Base-by-base conservation (phyloP, 2,113 vertebrate species). In the Balaenoptera acutorostrata region DNA sequence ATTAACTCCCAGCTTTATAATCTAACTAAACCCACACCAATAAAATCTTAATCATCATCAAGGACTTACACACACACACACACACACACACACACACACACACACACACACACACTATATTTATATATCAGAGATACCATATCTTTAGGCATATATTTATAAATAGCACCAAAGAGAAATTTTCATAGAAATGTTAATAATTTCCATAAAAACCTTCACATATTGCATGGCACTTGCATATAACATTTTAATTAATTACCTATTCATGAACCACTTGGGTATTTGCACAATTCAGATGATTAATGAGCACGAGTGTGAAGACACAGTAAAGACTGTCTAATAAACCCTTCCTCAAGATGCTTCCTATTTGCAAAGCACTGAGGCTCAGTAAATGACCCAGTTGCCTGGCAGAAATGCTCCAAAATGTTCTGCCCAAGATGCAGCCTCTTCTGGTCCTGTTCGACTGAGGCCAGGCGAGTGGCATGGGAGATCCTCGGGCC, bases 231-330 rank as follows among this genome's bases (percentile, higher is more conserved):
- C 87, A 96, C 83, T 69, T 83, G 89, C 86, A 81, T 93, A 93
- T 72, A 97, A 92, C 71, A 74, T 86, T 95, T 96, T 95, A 93
- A 97, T 97, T 98, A 97, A 97, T 97, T 90, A 97, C 61, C 87
- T 95, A 90, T 93, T 96, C 92, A 88, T 59, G 88, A 93, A 97
- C 96, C 90, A 97, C 96, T 96, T 88, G 93, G 81, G 93, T 81
- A 72, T 92, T 94, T 96, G 90, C 87, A 95, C 17, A 2, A 89
- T 90, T 93, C 49, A 10, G 66, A 12, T 97, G 93, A 97, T 96
- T 82, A 96, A 97, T 59, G 77, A 80, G 71, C 41, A 23, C 55
- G 41, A 93, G 63, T 21, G 29, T 39, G 90, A 97, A 61, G 87
- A 96, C 71, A 69, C 5, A 85, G 90, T 41, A 74, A 95, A 95